Percentiles rank a stretch among this genome's conserved stretches.
These are phyloP conservation scores for Elanoides forficatus DNA, from an alignment of 2,113 vertebrate species.

Conservation along the genomic window DNA sequence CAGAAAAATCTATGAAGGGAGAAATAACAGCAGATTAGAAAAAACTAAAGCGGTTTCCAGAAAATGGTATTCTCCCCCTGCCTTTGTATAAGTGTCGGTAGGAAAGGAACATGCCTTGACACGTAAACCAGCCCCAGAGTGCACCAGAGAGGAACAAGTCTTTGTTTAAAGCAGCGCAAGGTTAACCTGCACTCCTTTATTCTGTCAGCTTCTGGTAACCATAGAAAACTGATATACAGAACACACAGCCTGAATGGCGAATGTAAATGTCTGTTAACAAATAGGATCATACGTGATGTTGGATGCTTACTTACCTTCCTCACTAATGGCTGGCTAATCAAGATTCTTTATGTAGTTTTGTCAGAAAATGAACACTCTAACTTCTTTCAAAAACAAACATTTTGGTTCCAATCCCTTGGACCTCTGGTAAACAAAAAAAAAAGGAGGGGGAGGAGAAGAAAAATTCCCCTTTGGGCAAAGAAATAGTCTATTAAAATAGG, in stretches of 20 bases:
- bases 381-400: background rate
- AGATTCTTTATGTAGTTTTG: background rate
- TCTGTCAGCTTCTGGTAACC: background rate
- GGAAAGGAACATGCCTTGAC: background rate
- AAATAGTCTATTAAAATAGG: background rate
- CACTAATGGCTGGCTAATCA: rapidly evolving
- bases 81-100: background rate
- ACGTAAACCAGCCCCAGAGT: background rate
- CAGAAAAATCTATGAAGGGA: background rate
- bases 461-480: background rate
- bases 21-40: background rate
- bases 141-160: background rate
- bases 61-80: background rate
- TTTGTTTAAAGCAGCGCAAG: background rate
- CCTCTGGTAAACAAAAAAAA: background rate
- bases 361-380: rapidly evolving
- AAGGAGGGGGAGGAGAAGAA: background rate
- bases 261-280: background rate
- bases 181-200: background rate
- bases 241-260: background rate
- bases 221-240: background rate
- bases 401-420: background rate
- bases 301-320: background rate
- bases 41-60: background rate
- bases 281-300: rapidly evolving